These are phyloP conservation scores for Meta bourneti DNA, from an alignment of 2,888 invertebrate species.

Conservation along the genomic window DNA sequence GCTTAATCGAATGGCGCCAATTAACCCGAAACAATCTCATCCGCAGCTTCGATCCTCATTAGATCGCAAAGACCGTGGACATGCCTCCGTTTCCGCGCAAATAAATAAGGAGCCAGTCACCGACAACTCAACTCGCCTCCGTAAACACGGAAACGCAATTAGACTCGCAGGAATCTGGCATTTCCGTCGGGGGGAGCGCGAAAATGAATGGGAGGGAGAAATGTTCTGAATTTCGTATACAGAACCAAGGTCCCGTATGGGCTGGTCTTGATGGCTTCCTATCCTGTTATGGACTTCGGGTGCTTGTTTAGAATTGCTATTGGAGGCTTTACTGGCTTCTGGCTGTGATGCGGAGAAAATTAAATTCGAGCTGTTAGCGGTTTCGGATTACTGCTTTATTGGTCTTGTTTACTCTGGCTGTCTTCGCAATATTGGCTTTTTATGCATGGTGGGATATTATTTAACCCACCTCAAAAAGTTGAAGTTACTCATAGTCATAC, in stretches of 20 bases:
- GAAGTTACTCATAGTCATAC: too few relatives aligned
- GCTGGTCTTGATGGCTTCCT: conserved; percentile 31
- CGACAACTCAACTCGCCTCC: conserved; percentile 55
- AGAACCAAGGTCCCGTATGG: not conserved
- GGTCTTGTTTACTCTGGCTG: too few relatives aligned
- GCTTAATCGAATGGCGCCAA: too few relatives aligned
- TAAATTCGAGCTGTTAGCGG: too few relatives aligned
- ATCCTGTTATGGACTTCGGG: not conserved
- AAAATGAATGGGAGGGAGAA: conserved; percentile 36
- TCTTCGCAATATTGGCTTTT: too few relatives aligned
- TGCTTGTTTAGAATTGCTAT: too few relatives aligned
- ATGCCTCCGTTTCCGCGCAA: conserved; percentile 55
- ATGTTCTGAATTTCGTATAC: conserved; percentile 15
- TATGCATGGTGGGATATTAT: too few relatives aligned
- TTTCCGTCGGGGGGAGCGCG: conserved; percentile 19
- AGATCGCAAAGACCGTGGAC: conserved; percentile 14
- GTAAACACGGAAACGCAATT: conserved; percentile 59
- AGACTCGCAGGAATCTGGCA: conserved; percentile 50
- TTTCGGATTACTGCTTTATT: too few relatives aligned
- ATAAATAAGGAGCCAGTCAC: conserved; percentile 31
- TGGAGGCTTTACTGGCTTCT: too few relatives aligned
- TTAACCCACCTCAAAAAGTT: too few relatives aligned
- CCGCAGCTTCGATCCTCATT: conserved; percentile 22
- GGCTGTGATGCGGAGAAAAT: too few relatives aligned
- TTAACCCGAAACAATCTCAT: too few relatives aligned